Conservation (phyloP, 2,797 vertebrate species). For the Cossypha niveicapilla region DNA sequence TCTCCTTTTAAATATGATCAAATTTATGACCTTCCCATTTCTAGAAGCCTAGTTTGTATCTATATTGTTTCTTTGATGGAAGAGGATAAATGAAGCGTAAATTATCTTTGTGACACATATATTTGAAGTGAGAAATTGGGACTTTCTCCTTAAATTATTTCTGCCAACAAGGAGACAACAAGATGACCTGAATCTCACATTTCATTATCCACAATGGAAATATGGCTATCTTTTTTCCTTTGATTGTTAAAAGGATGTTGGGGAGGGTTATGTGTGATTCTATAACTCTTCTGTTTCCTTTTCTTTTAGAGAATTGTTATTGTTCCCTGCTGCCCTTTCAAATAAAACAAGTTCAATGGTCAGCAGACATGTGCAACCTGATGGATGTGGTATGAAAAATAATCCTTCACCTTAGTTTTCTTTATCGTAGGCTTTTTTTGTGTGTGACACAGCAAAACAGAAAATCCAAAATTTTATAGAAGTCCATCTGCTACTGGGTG, state of each 20-base stretch:
- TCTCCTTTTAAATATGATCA: neutral
- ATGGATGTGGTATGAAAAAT: slow-evolving; percentile 7
- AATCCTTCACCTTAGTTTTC: neutral
- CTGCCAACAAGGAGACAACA: neutral
- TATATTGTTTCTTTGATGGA: neutral
- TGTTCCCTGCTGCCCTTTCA: slow-evolving; percentile 10
- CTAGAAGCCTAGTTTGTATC: neutral
- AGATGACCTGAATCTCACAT: neutral
- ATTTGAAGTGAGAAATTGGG: neutral
- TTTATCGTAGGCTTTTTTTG: neutral
- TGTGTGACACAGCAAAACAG: neutral
- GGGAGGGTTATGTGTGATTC: neutral
- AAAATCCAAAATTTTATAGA: neutral
- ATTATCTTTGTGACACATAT: neutral
- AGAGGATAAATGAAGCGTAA: neutral
- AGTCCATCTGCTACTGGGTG: neutral
- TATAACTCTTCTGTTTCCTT: slow-evolving; percentile 15
- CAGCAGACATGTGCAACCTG: neutral
- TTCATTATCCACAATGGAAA: neutral
- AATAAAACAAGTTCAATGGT: neutral
- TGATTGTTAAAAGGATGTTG: neutral
- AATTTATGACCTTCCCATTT: neutral
- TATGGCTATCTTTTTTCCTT: slow-evolving; percentile 30
- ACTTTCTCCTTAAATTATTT: neutral
- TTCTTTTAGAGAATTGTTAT: neutral